Conservation (phyloP, 2,888 invertebrate species). For the Onthophagus sagittarius region DNA sequence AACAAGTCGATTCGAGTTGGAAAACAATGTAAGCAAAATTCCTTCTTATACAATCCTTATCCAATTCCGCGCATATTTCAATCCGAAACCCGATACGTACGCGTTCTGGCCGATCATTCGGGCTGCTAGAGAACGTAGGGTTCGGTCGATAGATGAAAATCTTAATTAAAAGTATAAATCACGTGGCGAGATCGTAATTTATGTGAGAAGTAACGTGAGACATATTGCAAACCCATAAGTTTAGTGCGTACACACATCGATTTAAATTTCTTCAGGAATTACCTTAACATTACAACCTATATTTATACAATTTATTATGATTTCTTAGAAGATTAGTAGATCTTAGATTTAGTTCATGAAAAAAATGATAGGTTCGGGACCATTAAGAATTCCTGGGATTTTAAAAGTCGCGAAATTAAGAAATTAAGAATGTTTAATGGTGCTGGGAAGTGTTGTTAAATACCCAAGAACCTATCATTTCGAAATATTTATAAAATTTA, state of each 20-base stretch:
- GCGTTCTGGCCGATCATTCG: conserved; percentile 2
- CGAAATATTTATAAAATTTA: too few relatives aligned
- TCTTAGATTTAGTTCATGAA: too few relatives aligned
- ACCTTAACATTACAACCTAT: neutral
- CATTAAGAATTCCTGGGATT: too few relatives aligned
- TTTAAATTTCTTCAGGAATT: too few relatives aligned
- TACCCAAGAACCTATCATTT: too few relatives aligned
- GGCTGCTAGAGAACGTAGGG: neutral
- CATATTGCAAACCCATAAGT: conserved; percentile 13
- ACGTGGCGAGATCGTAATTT: conserved; percentile 3
- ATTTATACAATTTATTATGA: too few relatives aligned
- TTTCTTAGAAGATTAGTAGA: too few relatives aligned
- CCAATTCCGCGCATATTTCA: neutral
- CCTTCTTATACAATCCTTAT: neutral
- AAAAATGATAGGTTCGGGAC: too few relatives aligned
- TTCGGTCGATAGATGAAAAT: conserved; percentile 7
- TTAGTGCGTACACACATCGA: neutral
- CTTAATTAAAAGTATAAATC: conserved; percentile 14
- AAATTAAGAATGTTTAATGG: too few relatives aligned
- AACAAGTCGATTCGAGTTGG: neutral
- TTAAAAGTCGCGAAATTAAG: too few relatives aligned
- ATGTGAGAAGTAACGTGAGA: conserved; percentile 11
- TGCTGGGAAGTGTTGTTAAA: too few relatives aligned
- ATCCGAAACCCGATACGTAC: neutral
- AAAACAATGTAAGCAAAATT: neutral